Conservation (phyloP, 2,113 vertebrate genomes). For the Alligator sinensis region DNA sequence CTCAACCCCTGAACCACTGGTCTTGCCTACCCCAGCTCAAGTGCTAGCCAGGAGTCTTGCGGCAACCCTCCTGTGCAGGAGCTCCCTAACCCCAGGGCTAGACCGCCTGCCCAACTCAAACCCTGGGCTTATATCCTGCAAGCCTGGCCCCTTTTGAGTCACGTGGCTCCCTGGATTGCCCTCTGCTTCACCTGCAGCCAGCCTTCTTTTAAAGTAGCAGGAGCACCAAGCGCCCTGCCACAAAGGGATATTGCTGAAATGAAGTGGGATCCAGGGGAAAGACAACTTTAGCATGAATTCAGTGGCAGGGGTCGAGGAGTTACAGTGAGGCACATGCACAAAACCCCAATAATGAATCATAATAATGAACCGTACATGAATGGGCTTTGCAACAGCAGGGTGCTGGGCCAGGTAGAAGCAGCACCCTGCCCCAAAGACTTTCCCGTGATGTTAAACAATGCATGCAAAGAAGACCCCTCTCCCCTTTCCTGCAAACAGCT, state of each 20-base stretch:
- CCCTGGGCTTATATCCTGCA: too few species aligned
- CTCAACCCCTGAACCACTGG: too few species aligned
- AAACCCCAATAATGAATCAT: neutral
- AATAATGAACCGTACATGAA: neutral
- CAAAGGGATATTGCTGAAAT: neutral
- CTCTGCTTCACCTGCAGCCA: too few species aligned
- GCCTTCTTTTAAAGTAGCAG: too few species aligned
- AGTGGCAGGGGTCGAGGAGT: neutral
- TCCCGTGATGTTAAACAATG: neutral
- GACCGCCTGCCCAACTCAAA: too few species aligned
- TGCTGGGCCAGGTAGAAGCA: neutral
- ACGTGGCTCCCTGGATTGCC: too few species aligned
- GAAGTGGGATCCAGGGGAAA: neutral
- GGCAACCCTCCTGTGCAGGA: too few species aligned
- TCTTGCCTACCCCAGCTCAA: too few species aligned
- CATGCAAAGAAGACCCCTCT: neutral
- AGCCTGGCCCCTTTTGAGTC: too few species aligned
- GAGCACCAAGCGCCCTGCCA: too few species aligned
- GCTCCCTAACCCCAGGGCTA: too few species aligned
- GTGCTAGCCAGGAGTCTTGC: too few species aligned
- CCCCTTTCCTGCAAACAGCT: neutral
- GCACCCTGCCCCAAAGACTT: conserved; percentile 7
- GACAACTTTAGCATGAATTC: neutral
- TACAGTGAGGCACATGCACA: neutral
- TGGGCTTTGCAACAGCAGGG: neutral